Base-by-base conservation (phyloP, 2,888 invertebrate species). In the Cryptops parisi region DNA sequence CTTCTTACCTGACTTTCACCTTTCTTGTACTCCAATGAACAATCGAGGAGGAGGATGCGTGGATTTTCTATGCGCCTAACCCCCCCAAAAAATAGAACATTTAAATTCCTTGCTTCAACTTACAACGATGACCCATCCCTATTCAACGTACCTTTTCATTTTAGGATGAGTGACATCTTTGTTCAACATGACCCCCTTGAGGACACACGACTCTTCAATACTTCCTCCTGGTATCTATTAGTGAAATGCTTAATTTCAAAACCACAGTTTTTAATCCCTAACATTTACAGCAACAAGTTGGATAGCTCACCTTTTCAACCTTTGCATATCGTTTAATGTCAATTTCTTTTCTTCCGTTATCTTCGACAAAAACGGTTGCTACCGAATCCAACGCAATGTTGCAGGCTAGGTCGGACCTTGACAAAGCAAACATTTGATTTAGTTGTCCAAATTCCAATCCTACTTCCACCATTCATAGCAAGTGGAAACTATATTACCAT, bases 141-240 rank as follows among this genome's bases (percentile, higher is more conserved):
- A 21, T n/a, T n/a, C 12, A n/a, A 52, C 25, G 40, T 57, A 68
- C 65, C 72, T 79, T 61, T 78, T 77, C 98, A 98, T 99, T 75
- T 96, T 96, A 0, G 94, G 83, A 70, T 98, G 98, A 0, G 91
- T 91, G 1, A 98, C 91, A 68, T 98, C 98, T 72, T 98, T 98
- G 73, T 98, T 99, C 55, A 98, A 70, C 90, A 99, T 96, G 15
- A 98, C 85, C 40, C 98, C 98, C 60, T 78, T 82, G 33, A 98
- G 72, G 5, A 98, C 94, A 59, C 79, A 75, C 0, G 91, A 96
- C 60, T 98, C 96, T 63, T 97, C 96, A 54, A 98, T 84, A 0
- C 84, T 77, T 9, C 94, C 97, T 23, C 98, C 98, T 1, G 98
- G 97, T 61, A 98, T 84, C 72, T 77, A 63, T 19, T 58, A 54